phyloP scores from a whole-genome alignment of 64 coral and sea anemone genomes.

The Montipora foliosa region DNA sequence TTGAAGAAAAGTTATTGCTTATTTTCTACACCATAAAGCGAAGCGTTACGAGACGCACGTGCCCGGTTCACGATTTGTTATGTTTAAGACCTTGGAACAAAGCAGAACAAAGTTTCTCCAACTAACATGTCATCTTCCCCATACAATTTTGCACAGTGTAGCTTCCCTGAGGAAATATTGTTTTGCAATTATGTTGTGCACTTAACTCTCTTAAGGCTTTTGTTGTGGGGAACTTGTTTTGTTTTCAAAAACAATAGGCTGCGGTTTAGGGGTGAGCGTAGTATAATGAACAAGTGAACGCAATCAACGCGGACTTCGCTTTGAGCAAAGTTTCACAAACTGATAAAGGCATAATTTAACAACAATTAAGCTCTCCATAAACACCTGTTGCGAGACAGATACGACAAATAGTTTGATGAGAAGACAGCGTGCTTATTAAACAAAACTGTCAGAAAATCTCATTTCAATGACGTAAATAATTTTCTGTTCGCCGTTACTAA shows the following conservation, averaged over 20 bases:
- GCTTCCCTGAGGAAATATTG: background rate
- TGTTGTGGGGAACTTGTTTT: background rate
- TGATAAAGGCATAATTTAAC: conserved; percentile 11
- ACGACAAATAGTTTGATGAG: conserved; percentile 29
- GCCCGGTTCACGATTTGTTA: too few species aligned
- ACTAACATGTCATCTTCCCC: too few species aligned
- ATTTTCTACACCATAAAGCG: too few species aligned
- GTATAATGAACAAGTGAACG: background rate
- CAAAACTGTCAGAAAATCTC: background rate
- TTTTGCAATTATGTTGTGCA: background rate
- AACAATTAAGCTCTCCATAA: background rate
- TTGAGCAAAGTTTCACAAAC: background rate
- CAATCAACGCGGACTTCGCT: conserved; percentile 1
- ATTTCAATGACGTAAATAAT: background rate
- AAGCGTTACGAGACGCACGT: too few species aligned
- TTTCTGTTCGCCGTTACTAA: background rate
- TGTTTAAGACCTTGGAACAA: too few species aligned
- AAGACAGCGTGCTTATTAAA: background rate
- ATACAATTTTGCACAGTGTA: too few species aligned
- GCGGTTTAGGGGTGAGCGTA: background rate
- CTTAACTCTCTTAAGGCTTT: background rate
- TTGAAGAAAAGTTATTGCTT: too few species aligned
- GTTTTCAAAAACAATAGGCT: background rate
- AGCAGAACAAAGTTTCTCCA: too few species aligned
- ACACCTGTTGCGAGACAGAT: background rate